These are phyloP conservation scores for Dissostichus mawsoni DNA, from an alignment of 2,113 vertebrate species.

Conservation along the genomic window DNA sequence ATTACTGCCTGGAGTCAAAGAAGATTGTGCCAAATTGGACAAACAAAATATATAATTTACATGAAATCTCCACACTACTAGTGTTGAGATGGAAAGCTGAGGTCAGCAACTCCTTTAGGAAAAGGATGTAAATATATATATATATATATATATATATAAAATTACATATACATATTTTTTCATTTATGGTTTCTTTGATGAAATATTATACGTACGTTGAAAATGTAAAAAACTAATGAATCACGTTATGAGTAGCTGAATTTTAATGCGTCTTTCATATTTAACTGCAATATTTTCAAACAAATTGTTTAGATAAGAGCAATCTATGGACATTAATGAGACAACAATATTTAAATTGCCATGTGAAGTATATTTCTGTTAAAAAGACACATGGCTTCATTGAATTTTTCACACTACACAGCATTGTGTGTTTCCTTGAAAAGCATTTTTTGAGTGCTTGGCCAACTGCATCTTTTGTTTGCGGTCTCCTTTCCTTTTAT, in stretches of 20 bases:
- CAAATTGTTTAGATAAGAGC: background rate
- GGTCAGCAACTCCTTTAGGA: background rate
- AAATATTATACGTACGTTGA: background rate
- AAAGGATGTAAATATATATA: background rate
- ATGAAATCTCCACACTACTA: conserved; percentile 27
- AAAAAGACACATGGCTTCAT: conserved; percentile 2
- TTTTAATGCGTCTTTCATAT: background rate
- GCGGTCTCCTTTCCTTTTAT: conserved; percentile 6
- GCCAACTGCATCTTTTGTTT: conserved; percentile 7
- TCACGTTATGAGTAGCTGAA: no score
- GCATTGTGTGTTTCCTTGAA: background rate
- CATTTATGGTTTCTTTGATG: background rate
- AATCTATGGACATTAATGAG: background rate
- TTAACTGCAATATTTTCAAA: background rate
- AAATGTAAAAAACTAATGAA: background rate
- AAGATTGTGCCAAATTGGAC: conserved; percentile 20
- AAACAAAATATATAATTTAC: conserved; percentile 30
- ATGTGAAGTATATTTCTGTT: background rate
- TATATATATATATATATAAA: background rate
- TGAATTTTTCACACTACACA: background rate
- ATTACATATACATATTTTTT: background rate
- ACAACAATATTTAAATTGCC: conserved; percentile 18
- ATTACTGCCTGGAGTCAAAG: conserved; percentile 23
- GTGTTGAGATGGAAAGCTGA: background rate
- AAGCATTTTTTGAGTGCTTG: conserved; percentile 36